A percentile compares a stretch with the other conserved stretches of the same genome.
Evolutionary conservation across 2,888 invertebrate species (phyloP).

Genomic region (Cephonodes hylas): DNA sequence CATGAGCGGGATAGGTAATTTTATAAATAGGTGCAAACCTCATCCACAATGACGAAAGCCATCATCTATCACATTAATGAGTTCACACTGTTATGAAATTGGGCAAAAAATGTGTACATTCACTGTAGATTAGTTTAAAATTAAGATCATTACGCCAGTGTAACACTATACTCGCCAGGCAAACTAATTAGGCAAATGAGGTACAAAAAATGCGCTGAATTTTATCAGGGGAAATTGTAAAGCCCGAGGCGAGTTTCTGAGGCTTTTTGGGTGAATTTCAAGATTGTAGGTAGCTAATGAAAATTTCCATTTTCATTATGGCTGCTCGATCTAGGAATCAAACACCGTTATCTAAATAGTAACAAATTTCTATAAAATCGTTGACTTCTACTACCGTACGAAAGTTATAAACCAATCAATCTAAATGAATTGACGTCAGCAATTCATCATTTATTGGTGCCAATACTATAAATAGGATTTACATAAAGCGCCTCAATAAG

Average conservation of each 20-base stretch:
- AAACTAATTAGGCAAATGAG: neutral
- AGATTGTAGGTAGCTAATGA: conserved; percentile 14
- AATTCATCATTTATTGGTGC: too few relatives aligned
- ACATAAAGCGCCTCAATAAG: neutral
- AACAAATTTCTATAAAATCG: too few relatives aligned
- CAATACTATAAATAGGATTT: too few relatives aligned
- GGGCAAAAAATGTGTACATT: conserved; percentile 1
- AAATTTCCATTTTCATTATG: too few relatives aligned
- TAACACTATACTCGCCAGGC: neutral
- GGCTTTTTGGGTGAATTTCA: too few relatives aligned
- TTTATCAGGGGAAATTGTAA: neutral
- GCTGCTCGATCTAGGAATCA: too few relatives aligned
- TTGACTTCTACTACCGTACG: too few relatives aligned
- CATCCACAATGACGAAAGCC: neutral
- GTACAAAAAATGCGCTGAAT: neutral
- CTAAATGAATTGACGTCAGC: conserved; percentile 19
- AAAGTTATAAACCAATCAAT: conserved; percentile 27
- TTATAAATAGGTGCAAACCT: neutral
- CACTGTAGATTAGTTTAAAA: neutral
- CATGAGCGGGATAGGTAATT: neutral
- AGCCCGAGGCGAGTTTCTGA: too few relatives aligned
- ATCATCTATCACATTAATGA: conserved; percentile 8
- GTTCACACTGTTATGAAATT: neutral
- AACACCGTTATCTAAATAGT: too few relatives aligned
- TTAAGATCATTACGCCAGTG: neutral